phyloP scores from a whole-genome alignment of 2,113 vertebrate genomes.

The Equus przewalskii region DNA sequence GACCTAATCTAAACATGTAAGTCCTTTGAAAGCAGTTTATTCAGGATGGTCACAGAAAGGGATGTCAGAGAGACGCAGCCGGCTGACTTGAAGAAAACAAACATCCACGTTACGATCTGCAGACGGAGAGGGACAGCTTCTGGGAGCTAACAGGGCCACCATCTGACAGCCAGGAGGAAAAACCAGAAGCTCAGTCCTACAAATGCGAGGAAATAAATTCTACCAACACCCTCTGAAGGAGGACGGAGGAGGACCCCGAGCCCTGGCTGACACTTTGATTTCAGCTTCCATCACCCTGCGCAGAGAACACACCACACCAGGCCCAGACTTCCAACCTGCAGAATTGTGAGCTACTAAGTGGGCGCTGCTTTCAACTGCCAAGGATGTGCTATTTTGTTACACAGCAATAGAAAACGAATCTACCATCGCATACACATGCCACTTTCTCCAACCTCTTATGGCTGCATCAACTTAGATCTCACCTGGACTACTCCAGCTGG shows the following conservation, averaged over 20 bases:
- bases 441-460: not conserved
- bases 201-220: not conserved
- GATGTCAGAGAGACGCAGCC: not conserved
- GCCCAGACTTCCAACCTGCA: not conserved
- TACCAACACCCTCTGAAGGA: not conserved
- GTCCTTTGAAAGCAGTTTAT: not conserved
- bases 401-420: not conserved
- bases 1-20: not conserved
- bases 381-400: not conserved
- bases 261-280: not conserved
- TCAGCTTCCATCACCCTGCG: not conserved
- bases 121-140: not conserved
- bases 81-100: not conserved
- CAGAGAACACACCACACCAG: not conserved
- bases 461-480: not conserved
- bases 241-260: not conserved
- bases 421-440: not conserved
- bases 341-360: not conserved
- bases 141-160: not conserved
- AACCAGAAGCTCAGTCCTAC: not conserved
- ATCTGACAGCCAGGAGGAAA: not conserved
- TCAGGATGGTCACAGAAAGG: not conserved
- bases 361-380: not conserved
- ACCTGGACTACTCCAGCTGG: not conserved
- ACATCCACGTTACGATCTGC: not conserved